Conservation (phyloP, 2,888 invertebrate species). For the Polymixis flavicincta region DNA sequence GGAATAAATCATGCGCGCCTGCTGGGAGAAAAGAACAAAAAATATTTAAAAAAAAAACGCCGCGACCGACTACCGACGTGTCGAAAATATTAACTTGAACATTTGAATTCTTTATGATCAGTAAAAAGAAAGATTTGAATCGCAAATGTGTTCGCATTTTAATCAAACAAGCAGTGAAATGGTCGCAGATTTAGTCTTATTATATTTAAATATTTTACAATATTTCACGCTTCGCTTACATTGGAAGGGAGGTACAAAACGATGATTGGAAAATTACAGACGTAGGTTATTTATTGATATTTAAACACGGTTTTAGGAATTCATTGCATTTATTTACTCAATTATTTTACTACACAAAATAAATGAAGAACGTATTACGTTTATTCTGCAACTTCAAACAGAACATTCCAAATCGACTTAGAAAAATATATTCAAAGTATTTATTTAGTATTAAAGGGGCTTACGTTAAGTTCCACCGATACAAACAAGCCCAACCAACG, state of each 20-base stretch:
- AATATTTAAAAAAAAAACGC: constrained; percentile 67
- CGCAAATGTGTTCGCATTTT: constrained; percentile 88
- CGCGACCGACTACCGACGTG: constrained; percentile 79
- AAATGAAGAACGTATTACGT: constrained; percentile 5
- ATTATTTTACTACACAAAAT: constrained; percentile 8
- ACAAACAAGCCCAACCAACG: constrained; percentile 79
- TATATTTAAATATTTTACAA: constrained; percentile 62
- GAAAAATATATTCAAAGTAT: constrained; percentile 71
- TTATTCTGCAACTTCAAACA: constrained; percentile 28
- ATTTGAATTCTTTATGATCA: constrained; percentile 90
- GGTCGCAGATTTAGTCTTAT: constrained; percentile 63
- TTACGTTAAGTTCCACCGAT: constrained; percentile 76
- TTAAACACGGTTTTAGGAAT: constrained; percentile 5
- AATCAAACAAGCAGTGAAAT: constrained; percentile 81
- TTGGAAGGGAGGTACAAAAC: neutral
- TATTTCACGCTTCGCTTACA: constrained; percentile 37
- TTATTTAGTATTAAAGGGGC: constrained; percentile 77
- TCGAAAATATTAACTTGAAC: constrained; percentile 87
- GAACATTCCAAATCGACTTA: constrained; percentile 29
- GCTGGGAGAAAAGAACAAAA: constrained; percentile 67
- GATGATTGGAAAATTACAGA: constrained; percentile 48
- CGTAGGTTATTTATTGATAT: constrained; percentile 14
- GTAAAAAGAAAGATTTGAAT: constrained; percentile 89
- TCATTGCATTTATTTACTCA: constrained; percentile 16
- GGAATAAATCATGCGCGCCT: constrained; percentile 77